Base-by-base conservation (phyloP, 1,140 invertebrate species). In the Bicyclus anynana region DNA sequence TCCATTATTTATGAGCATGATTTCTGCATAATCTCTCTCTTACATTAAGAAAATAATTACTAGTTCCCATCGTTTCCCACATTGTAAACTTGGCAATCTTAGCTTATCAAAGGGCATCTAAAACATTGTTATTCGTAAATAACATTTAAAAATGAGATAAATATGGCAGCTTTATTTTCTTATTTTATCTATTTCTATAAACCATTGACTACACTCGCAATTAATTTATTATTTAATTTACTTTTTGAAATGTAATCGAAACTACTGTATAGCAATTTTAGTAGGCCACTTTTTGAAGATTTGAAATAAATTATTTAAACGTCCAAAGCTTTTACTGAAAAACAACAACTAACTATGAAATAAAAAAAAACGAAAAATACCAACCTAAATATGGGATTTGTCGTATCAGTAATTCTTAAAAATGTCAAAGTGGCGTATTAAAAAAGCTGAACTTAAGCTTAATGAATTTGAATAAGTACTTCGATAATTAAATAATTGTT, bases 151-250 rank as follows among this genome's bases (percentile, higher is more conserved):
- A 57, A 29, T 42, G n/a, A 40, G 49, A 38, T 52, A 37, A 46
- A 56, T 37, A 65, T 68, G 66, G 62, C 62, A 68, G 59, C 59
- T 68, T 69, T 58, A 60, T 59, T 63, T 63, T 20, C 57, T 63
- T 59, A 67, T 53, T 53, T 62, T 56, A 59, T 53, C 16, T 59
- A 53, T 37, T 47, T 27, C 13, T 37, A 59, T 42, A 44, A 54
- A 35, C 33, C 58, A 42, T 52, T 26, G 35, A 60, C 48, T 46
- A 54, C 20, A 7, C 54, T 42, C 20, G 23, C 13, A 35, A 49
- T 21, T 48, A 37, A 7, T 37, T 37, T n/a, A 14, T 16, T 6
- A 38, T 16, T 23, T 2, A 7, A 20, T 20, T 12, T 10, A 20
- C 17, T 20, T 20, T 44, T 10, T 7, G 3, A 38, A 38, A 14